Evolutionary conservation across 2,888 invertebrate genomes (phyloP).

Genomic region (Clistopyga incitator): DNA sequence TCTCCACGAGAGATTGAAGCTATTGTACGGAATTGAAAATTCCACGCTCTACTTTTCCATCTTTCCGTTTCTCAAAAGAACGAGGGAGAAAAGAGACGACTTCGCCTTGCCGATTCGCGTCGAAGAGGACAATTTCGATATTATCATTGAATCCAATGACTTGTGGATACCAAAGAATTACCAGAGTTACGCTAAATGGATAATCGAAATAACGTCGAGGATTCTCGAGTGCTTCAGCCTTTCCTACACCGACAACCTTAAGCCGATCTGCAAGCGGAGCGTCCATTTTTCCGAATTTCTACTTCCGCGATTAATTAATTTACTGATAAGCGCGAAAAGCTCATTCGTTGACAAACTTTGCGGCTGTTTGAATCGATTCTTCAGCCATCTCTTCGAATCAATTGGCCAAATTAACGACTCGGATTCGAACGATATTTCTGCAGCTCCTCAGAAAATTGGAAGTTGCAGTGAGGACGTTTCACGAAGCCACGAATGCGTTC

Average conservation of each 20-base stretch:
- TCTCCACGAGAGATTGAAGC: neutral
- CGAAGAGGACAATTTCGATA: conserved; percentile 74
- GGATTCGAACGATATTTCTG: neutral
- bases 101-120: conserved; percentile 74
- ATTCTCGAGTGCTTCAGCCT: conserved; percentile 85
- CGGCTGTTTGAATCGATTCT: conserved; percentile 86
- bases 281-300: conserved; percentile 88
- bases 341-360: conserved; percentile 81
- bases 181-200: conserved; percentile 86
- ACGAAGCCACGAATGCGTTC: conserved; percentile 86
- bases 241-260: conserved; percentile 86
- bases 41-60: conserved; percentile 72
- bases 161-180: conserved; percentile 82
- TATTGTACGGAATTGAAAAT: conserved; percentile 22
- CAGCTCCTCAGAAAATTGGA: neutral
- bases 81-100: neutral
- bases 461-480: neutral
- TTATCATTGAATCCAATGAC: conserved; percentile 63
- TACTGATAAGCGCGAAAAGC: conserved; percentile 84
- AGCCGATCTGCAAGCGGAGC: conserved; percentile 87
- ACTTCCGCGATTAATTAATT: conserved; percentile 88
- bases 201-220: conserved; percentile 85
- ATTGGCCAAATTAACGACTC: conserved; percentile 83
- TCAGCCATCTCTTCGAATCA: conserved; percentile 77
- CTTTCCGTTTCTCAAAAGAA: conserved; percentile 72